These are phyloP conservation scores for Trogon melanurus DNA, from an alignment of 2,113 vertebrate species.

Conservation along the genomic window DNA sequence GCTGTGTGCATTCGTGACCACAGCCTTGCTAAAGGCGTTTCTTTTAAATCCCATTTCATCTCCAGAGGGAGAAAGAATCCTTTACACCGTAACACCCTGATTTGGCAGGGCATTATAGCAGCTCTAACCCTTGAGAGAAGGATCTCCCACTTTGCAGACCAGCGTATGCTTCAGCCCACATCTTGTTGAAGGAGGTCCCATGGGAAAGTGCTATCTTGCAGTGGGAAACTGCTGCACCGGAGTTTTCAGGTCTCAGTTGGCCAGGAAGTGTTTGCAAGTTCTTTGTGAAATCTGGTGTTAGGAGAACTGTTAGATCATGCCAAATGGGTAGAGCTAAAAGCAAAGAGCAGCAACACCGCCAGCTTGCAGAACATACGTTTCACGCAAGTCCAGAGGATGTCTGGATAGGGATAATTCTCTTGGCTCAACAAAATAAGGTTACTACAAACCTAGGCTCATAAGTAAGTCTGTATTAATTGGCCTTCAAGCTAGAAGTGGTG, in stretches of 20 bases:
- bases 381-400: background rate
- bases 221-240: rapidly evolving
- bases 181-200: background rate
- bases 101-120: background rate
- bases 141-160: background rate
- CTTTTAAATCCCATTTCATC: background rate
- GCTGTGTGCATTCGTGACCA: background rate
- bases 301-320: background rate
- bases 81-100: background rate
- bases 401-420: background rate
- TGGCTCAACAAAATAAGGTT: background rate
- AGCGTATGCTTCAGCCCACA: background rate
- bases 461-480: background rate
- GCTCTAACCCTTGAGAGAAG: background rate
- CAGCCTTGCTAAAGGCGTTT: background rate
- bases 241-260: background rate
- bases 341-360: background rate
- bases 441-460: background rate
- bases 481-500: background rate
- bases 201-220: background rate
- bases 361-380: background rate
- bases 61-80: background rate
- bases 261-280: background rate
- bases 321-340: background rate
- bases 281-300: background rate